These are phyloP conservation scores for Triplophysa tibetana DNA, from an alignment of 2,113 vertebrate species.

Conservation along the genomic window DNA sequence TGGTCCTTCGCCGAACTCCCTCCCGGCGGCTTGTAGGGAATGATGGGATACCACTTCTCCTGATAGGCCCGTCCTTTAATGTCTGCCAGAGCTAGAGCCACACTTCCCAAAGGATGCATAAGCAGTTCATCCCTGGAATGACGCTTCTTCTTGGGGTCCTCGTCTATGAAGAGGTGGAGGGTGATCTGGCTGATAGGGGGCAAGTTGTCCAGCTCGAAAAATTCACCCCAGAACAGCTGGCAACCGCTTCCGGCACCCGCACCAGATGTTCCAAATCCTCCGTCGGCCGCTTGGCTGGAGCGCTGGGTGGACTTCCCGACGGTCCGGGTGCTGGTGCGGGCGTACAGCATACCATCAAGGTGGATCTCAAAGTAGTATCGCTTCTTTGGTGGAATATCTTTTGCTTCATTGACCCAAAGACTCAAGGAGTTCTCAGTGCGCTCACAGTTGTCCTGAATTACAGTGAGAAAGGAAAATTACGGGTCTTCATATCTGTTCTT, in stretches of 20 bases:
- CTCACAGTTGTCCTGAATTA: slow-evolving; percentile 82
- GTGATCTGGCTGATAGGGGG: slow-evolving; percentile 79
- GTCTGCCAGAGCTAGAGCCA: slow-evolving; percentile 74
- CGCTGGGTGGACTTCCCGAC: slow-evolving; percentile 60
- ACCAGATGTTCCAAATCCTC: slow-evolving; percentile 50
- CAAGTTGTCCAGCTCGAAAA: slow-evolving; percentile 88
- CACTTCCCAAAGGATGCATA: slow-evolving; percentile 73
- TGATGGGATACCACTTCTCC: slow-evolving; percentile 82
- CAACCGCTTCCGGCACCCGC: slow-evolving; percentile 60
- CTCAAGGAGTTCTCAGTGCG: slow-evolving; percentile 84
- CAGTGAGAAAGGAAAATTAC: no score
- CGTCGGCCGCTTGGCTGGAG: slow-evolving; percentile 71
- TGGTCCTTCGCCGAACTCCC: slow-evolving; percentile 66
- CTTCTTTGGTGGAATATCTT: slow-evolving; percentile 78
- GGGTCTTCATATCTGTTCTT: no score
- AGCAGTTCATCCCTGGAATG: slow-evolving; percentile 68
- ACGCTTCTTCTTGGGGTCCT: slow-evolving; percentile 78
- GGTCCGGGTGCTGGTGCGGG: slow-evolving; percentile 79
- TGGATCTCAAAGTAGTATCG: slow-evolving; percentile 85
- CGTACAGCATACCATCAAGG: slow-evolving; percentile 84
- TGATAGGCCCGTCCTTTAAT: slow-evolving; percentile 72
- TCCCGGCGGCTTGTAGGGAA: slow-evolving; percentile 65
- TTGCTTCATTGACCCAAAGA: slow-evolving; percentile 91
- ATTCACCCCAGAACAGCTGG: slow-evolving; percentile 82
- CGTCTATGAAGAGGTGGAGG: slow-evolving; percentile 78